phyloP scores from a whole-genome alignment of 2,888 invertebrate genomes.

The Tolmerus cingulatus region DNA sequence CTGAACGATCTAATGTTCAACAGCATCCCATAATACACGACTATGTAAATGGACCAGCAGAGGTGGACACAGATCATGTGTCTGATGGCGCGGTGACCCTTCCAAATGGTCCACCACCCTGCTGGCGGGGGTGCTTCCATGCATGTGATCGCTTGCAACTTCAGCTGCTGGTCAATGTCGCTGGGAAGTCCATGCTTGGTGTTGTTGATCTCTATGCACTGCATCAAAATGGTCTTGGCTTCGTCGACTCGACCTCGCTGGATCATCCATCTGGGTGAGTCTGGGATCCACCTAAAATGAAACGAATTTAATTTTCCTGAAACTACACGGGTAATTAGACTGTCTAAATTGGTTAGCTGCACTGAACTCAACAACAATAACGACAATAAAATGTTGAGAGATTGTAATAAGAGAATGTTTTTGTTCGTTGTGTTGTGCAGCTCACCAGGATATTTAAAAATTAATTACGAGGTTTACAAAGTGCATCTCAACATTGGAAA shows the following conservation, averaged over 20 bases:
- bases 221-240: slow-evolving; percentile 60
- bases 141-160: slow-evolving; percentile 60
- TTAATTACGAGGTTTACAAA: too few relatives aligned
- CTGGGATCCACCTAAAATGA: slow-evolving; percentile 62
- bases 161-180: slow-evolving; percentile 62
- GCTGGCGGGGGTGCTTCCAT: slow-evolving; percentile 61
- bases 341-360: too few relatives aligned
- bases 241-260: slow-evolving; percentile 61
- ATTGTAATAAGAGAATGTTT: too few relatives aligned
- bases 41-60: slow-evolving; percentile 62
- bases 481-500: too few relatives aligned
- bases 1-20: slow-evolving; percentile 64
- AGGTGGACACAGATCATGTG: slow-evolving; percentile 61
- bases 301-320: neutral
- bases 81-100: slow-evolving; percentile 58
- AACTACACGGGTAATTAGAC: too few relatives aligned
- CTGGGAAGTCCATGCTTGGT: slow-evolving; percentile 60
- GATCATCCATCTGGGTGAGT: slow-evolving; percentile 65
- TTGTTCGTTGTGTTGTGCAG: too few relatives aligned
- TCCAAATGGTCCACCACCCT: slow-evolving; percentile 63
- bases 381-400: too few relatives aligned
- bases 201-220: slow-evolving; percentile 62
- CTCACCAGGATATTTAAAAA: too few relatives aligned
- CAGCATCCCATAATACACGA: slow-evolving; percentile 65
- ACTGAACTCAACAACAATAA: too few relatives aligned